These are phyloP conservation scores for Danio choprae DNA, from an alignment of 2,797 vertebrate genomes.

Conservation along the genomic window DNA sequence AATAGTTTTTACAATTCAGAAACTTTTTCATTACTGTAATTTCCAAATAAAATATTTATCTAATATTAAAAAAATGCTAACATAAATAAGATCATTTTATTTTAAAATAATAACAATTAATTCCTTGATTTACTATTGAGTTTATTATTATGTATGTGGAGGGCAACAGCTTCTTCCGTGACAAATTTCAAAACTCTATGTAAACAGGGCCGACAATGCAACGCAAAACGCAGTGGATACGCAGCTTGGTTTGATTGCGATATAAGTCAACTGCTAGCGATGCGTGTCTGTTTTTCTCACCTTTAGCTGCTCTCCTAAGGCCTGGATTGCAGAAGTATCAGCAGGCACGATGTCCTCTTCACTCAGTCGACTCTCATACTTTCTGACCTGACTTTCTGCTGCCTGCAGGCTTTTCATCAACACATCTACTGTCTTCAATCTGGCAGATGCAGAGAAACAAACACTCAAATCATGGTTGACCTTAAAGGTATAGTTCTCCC, in stretches of 20 bases:
- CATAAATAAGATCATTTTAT: too few relatives aligned
- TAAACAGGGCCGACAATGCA: too few relatives aligned
- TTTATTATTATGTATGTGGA: too few relatives aligned
- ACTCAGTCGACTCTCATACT: slow-evolving; percentile 89
- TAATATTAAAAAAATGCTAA: too few relatives aligned
- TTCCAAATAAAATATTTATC: too few relatives aligned
- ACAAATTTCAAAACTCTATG: too few relatives aligned
- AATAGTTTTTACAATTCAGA: too few relatives aligned
- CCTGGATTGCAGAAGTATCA: slow-evolving; percentile 83
- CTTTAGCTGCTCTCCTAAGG: slow-evolving; percentile 78
- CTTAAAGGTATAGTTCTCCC: background rate
- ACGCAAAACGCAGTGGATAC: too few relatives aligned
- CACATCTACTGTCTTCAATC: slow-evolving; percentile 90
- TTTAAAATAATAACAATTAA: too few relatives aligned
- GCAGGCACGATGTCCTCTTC: slow-evolving; percentile 92
- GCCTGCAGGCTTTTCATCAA: slow-evolving; percentile 85
- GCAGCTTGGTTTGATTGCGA: background rate
- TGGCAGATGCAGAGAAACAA: slow-evolving; percentile 61
- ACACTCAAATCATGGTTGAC: background rate
- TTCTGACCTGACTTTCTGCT: slow-evolving; percentile 88
- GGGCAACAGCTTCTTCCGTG: too few relatives aligned
- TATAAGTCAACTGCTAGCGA: background rate
- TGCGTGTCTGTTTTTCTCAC: slow-evolving; percentile 68
- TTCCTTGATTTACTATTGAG: too few relatives aligned
- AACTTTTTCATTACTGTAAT: too few relatives aligned